Base-by-base conservation (phyloP, 2,797 vertebrate species). In the Tadarida brasiliensis region DNA sequence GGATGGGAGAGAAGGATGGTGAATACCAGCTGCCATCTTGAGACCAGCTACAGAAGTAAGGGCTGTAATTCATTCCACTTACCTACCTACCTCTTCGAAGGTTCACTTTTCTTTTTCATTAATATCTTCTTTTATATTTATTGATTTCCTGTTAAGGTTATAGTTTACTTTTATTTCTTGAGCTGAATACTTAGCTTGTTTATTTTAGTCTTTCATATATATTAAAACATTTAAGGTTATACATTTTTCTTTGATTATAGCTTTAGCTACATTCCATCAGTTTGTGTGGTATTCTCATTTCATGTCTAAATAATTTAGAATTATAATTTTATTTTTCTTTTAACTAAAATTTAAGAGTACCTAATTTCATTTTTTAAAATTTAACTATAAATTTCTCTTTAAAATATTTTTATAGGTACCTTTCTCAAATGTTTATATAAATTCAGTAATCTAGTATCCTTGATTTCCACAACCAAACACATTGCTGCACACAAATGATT, bases 151-250 rank as follows among this genome's bases (percentile, higher is more conserved):
- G 70, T 94, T 67, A 47, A 77, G 35, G 12, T 73, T 88, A 78
- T 26, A 33, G 24, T 76, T 65, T 61, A 30, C 90, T 94, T 95
- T 91, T 67, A 56, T 35, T 49, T 87, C 28, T 90, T 90, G 3
- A 83, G 44, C n/a, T 73, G 20, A 91, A 86, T 67, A 63, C 1
- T 39, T 61, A 35, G 44, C 20, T 76, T 86, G 17, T 33, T 85
- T 88, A 70, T 47, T 81, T 88, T 93, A 86, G 22, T 89, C 51
- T 93, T 92, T 28, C 63, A 47, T 91, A n/a, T 68, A 33, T 87
- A 87, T 81, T 28, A 88, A 82, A 92, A 77, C 5, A 70, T 89
- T 73, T 56, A 24, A 17, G 11, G 5, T 74, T 74, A 17, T 51
- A 83, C 22, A 14, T 67, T 67, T 81, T 87, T 89, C 54, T 76